Evolutionary conservation across 2,888 invertebrate species (phyloP), one percentile per base, ranked within the genome.

Genomic region (Epirrhoe alternata): DNA sequence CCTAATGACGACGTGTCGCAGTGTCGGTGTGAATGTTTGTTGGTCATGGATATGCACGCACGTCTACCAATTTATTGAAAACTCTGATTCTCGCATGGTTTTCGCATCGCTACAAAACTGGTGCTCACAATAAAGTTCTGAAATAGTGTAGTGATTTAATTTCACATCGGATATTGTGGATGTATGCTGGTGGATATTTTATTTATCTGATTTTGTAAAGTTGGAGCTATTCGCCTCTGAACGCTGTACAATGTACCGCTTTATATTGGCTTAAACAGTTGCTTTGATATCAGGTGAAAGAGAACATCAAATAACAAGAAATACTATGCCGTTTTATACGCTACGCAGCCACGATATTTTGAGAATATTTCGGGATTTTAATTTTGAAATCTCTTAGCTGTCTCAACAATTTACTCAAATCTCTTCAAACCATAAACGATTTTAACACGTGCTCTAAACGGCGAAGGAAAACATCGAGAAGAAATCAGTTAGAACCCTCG

Each of bases 141-240:
- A 47, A 50, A 68, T 52, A 49, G 55, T 64, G 64, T 66, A 64
- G 61, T 52, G 68, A 73, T 69, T 73, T 68, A 70, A 71, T 73
- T 69, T 70, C 69, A 47, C 62, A 65, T 70, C 62, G 55, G 56
- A 53, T 66, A 59, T 68, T 59, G 66, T 53, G 50, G 64, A 57
- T 68, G 42, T 66, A 62, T 65, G 64, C 45, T 61, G 52, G 31
- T 24, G 52, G 45, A 17, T 45, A 56, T 57, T 65, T 61, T 58
- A 58, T 69, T 61, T 58, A 63, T 64, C 56, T 33, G 51, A 56
- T 57, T 58, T 58, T 58, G 62, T 57, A 45, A 55, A 51, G 24
- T 5, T 31, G 31, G 12, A 31, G 31, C 17, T 35, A 16, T 53
- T 31, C 16, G 54, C 24, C 14, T 54, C 17, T 54, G 47, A 49